These are phyloP conservation scores for Orestias chungarensis DNA, from an alignment of 2,797 vertebrate species.

Conservation along the genomic window DNA sequence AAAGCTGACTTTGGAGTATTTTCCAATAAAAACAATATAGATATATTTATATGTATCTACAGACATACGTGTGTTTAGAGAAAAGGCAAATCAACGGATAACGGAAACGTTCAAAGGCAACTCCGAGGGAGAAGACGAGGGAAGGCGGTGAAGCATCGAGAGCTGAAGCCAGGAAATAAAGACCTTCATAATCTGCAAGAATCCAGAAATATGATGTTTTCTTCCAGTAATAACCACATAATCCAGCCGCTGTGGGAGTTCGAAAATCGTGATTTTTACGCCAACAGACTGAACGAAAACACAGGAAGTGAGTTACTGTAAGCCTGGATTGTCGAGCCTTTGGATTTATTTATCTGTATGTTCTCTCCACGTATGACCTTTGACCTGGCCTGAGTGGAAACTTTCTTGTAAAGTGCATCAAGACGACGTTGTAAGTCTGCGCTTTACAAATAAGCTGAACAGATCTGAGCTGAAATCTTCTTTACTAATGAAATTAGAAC, in stretches of 20 bases:
- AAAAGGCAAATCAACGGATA: constrained; percentile 27
- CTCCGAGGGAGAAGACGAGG: neutral
- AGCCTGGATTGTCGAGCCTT: neutral
- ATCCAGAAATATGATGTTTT: neutral
- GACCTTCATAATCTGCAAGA: constrained; percentile 7
- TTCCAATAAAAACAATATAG: constrained; percentile 12
- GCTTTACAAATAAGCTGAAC: too few relatives aligned
- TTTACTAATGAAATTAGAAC: too few relatives aligned
- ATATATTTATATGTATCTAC: constrained; percentile 22
- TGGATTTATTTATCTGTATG: neutral
- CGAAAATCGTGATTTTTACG: neutral
- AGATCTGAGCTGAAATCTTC: too few relatives aligned
- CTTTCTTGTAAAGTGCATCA: too few relatives aligned
- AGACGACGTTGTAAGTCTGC: too few relatives aligned
- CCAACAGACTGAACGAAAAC: neutral
- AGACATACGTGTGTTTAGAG: too few relatives aligned
- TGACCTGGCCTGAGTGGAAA: too few relatives aligned
- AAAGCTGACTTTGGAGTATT: constrained; percentile 50
- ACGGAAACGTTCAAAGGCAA: constrained; percentile 8
- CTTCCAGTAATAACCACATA: too few relatives aligned
- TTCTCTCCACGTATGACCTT: too few relatives aligned
- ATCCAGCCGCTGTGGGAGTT: neutral
- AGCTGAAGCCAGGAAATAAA: constrained; percentile 4
- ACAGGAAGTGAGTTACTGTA: too few relatives aligned
- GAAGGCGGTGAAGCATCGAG: neutral